phyloP scores from a whole-genome alignment of 2,888 invertebrate genomes.

The Sceliomorpha sp. region DNA sequence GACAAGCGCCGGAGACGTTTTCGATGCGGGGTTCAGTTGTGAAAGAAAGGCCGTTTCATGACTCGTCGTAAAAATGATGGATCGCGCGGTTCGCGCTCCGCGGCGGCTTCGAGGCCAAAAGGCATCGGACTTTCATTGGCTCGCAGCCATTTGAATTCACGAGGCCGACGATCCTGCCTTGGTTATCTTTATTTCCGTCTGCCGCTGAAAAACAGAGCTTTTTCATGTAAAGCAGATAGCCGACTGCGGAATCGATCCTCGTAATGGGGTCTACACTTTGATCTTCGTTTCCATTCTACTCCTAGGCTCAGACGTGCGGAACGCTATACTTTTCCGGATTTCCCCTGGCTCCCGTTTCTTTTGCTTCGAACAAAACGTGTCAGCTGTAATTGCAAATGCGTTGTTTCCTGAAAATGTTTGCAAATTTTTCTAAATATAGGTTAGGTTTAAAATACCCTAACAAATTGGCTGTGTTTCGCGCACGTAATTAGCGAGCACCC shows the following conservation, averaged over 20 bases:
- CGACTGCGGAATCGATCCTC: slow-evolving; percentile 39
- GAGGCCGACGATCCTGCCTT: slow-evolving; percentile 31
- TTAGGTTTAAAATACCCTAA: too few species aligned
- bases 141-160: slow-evolving; percentile 41
- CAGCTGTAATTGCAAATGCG: too few species aligned
- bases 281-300: slow-evolving; percentile 32
- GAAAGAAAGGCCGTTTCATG: slow-evolving; percentile 34
- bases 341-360: too few species aligned
- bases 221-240: slow-evolving; percentile 48
- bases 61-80: slow-evolving; percentile 44
- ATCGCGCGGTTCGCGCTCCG: slow-evolving; percentile 16
- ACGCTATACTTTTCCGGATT: too few species aligned
- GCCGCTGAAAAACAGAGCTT: slow-evolving; percentile 42
- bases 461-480: too few species aligned
- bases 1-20: slow-evolving; percentile 33
- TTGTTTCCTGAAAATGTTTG: too few species aligned
- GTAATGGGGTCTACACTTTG: slow-evolving; percentile 30
- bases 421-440: too few species aligned
- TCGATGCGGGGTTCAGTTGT: slow-evolving; percentile 41
- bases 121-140: slow-evolving; percentile 16
- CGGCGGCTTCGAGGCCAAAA: neutral
- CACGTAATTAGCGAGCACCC: too few species aligned
- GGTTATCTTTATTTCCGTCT: slow-evolving; percentile 39
- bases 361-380: too few species aligned
- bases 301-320: slow-evolving; percentile 17